Evolutionary conservation across 2,797 vertebrate genomes (phyloP).

Genomic region (Molossus alvarezi): DNA sequence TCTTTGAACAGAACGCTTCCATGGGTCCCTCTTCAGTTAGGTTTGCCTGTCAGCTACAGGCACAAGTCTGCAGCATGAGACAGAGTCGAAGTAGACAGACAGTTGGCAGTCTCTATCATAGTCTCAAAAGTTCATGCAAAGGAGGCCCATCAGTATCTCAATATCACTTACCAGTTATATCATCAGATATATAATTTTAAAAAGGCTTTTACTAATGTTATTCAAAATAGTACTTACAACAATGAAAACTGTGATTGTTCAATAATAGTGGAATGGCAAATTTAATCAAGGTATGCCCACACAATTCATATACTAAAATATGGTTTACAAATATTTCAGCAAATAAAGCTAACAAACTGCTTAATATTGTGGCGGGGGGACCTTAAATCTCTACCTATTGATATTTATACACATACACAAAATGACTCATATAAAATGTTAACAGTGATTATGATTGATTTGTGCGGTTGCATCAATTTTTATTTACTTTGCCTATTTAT

Average conservation of each 20-base stretch:
- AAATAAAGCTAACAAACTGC: not conserved
- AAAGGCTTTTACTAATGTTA: not conserved
- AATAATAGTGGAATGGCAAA: not conserved
- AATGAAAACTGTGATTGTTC: not conserved
- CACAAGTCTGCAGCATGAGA: not conserved
- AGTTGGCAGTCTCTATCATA: not conserved
- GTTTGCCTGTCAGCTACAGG: not conserved
- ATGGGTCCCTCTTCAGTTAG: not conserved
- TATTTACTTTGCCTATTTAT: slow-evolving; percentile 21
- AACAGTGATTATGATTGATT: not conserved
- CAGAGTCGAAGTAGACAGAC: not conserved
- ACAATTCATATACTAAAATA: not conserved
- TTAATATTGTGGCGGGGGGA: not conserved
- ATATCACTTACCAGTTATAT: not conserved
- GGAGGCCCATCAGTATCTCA: not conserved
- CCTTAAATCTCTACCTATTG: not conserved
- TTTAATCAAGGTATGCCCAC: not conserved
- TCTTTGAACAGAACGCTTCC: not conserved
- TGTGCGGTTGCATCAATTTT: not conserved
- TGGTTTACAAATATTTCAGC: slow-evolving; percentile 24
- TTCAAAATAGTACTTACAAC: not conserved
- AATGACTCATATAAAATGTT: not conserved
- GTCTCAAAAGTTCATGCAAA: not conserved
- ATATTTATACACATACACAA: not conserved
- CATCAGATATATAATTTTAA: not conserved